These are phyloP conservation scores for Clivina fossor DNA, from an alignment of 2,888 invertebrate genomes.

Conservation along the genomic window DNA sequence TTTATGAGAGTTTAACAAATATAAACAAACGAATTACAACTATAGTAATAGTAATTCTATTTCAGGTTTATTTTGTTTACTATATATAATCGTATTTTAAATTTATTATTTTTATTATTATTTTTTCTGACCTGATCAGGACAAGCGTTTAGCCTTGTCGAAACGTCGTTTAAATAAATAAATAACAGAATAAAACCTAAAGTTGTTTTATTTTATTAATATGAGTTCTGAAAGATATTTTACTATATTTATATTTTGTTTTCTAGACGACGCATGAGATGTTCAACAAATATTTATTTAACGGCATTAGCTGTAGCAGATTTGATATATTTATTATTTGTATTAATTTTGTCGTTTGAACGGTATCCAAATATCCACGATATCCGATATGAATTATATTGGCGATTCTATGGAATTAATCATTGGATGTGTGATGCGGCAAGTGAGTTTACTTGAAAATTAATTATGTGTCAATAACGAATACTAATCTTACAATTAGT, in stretches of 20 bases:
- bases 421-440: slow-evolving; percentile 68
- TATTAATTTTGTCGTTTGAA: slow-evolving; percentile 62
- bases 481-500: too few relatives aligned
- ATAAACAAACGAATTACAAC: too few relatives aligned
- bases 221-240: too few relatives aligned
- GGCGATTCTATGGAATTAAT: slow-evolving; percentile 61
- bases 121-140: background rate
- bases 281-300: slow-evolving; percentile 74
- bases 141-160: background rate
- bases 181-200: too few relatives aligned
- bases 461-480: slow-evolving; percentile 1
- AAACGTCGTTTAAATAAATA: too few relatives aligned
- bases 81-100: too few relatives aligned
- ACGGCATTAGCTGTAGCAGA: slow-evolving; percentile 73
- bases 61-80: too few relatives aligned
- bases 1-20: too few relatives aligned
- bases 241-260: too few relatives aligned
- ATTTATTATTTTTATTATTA: background rate
- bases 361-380: slow-evolving; percentile 62
- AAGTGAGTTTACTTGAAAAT: slow-evolving; percentile 55
- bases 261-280: slow-evolving; percentile 66
- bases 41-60: too few relatives aligned
- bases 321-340: slow-evolving; percentile 67
- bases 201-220: too few relatives aligned
- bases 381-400: slow-evolving; percentile 58